Percentiles rank a stretch among this genome's conserved stretches.
Conservation (phyloP, 2,797 vertebrate species). For the Staurois parvus region DNA sequence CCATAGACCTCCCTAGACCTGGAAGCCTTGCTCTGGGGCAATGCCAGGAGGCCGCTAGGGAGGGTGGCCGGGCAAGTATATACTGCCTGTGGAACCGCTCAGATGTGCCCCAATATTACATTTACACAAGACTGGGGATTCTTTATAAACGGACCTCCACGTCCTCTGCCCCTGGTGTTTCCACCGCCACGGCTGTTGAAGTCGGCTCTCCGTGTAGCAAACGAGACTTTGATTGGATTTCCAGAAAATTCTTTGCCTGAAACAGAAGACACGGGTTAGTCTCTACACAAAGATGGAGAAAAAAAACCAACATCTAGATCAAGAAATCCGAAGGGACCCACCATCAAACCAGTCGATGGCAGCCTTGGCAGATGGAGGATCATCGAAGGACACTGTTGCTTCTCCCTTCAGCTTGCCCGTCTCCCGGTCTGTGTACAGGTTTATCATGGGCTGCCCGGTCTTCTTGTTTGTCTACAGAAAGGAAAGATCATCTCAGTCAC, state of each 20-base stretch:
- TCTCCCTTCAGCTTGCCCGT: slow-evolving; percentile 91
- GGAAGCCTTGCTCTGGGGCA: no score
- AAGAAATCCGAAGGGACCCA: slow-evolving; percentile 61
- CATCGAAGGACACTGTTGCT: slow-evolving; percentile 90
- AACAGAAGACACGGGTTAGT: neutral
- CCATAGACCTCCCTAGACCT: no score
- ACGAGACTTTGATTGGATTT: slow-evolving; percentile 89
- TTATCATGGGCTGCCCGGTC: slow-evolving; percentile 92
- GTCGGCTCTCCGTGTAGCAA: slow-evolving; percentile 87
- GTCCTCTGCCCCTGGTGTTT: slow-evolving; percentile 73
- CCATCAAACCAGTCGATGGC: slow-evolving; percentile 94
- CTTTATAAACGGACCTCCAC: slow-evolving; percentile 73
- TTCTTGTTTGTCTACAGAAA: slow-evolving; percentile 86
- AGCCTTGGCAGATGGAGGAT: slow-evolving; percentile 90
- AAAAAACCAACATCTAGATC: neutral
- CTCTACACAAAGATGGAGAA: neutral
- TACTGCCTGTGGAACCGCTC: no score
- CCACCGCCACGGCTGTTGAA: slow-evolving; percentile 84
- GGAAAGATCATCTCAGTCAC: neutral
- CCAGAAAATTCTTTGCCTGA: slow-evolving; percentile 89
- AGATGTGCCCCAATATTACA: no score
- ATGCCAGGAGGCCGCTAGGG: no score
- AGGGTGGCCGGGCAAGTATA: no score
- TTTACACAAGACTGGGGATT: no score
- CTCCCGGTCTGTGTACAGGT: slow-evolving; percentile 90